Evolutionary conservation across 1,140 invertebrate genomes (phyloP), one percentile per base, ranked within the genome.

Genomic region (Drosophila kanapiae): DNA sequence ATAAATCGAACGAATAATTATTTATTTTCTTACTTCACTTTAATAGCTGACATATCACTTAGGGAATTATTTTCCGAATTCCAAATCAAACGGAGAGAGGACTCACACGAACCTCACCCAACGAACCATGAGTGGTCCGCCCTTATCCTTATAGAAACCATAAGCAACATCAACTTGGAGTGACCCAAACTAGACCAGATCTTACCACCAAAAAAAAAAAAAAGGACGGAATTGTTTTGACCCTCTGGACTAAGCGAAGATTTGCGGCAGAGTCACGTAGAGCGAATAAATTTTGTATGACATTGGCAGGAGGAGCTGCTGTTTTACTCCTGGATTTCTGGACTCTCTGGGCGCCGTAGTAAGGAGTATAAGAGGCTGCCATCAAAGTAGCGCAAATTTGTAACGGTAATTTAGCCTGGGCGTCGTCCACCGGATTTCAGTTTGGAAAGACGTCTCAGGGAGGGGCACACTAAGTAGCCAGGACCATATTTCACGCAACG

Each of bases 231-330:
- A 65, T 68, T 31, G 45, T 33, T 58, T 75, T 23, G 70, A 69
- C 70, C 79, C 62, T 61, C 33, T 35, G 38, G 56, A 56, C 49
- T 72, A 62, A 65, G 31, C 48, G 51, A 71, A 64, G 82, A 76
- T 71, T 78, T 82, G 45, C 68, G 54, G 38, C 75, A 48, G 71
- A 80, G 67, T 72, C 74, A 82, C 80, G 72, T 74, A 76, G 69
- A 71, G 60, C 74, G 60, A 78, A 85, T 76, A 85, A 68, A 86
- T 86, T 75, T 78, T 82, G 49, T 60, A 82, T 85, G 59, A 77
- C 29, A 53, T 42, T 57, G 69, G 47, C 9, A 40, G 67, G 11
- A 11, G 43, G 43, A 23, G 43, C 45, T 42, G 14, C 5, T 31
- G 38, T 23, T 38, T 16, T 38, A 23, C 58, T 48, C 18, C 47